These are phyloP conservation scores for Chaitophorus viminalis DNA, from an alignment of 2,888 invertebrate genomes.

Conservation along the genomic window DNA sequence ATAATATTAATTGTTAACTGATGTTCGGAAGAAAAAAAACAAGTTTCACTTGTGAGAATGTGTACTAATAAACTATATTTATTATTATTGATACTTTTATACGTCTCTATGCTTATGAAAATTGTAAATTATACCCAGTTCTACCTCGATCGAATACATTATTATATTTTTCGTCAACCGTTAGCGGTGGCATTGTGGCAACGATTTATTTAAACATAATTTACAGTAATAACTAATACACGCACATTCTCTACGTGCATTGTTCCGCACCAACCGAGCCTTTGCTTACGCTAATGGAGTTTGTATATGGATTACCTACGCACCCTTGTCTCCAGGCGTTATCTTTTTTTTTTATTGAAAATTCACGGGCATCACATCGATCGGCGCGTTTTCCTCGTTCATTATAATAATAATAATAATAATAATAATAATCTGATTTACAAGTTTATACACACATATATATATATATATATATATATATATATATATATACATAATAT, in stretches of 20 bases:
- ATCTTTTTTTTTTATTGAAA: not conserved
- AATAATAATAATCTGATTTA: constrained; percentile 3
- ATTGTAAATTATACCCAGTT: not conserved
- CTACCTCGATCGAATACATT: not conserved
- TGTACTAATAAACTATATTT: not conserved
- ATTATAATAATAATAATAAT: constrained; percentile 11
- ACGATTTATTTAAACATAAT: not conserved
- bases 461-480: not conserved
- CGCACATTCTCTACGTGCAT: not conserved
- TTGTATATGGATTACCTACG: not conserved
- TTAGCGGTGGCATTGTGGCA: not conserved
- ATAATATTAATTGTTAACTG: no score
- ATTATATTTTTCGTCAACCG: not conserved
- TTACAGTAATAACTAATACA: not conserved
- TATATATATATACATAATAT: not conserved
- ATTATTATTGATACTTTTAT: not conserved
- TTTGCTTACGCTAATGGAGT: not conserved
- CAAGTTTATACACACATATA: not conserved
- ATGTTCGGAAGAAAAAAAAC: no score
- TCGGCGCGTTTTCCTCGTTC: not conserved
- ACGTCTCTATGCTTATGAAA: not conserved
- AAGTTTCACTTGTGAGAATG: not conserved
- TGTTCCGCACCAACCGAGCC: not conserved
- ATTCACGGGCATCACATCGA: not conserved
- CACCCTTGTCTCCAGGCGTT: not conserved